Conservation (phyloP, 2,888 invertebrate species). For the Watsonalla cultraria region DNA sequence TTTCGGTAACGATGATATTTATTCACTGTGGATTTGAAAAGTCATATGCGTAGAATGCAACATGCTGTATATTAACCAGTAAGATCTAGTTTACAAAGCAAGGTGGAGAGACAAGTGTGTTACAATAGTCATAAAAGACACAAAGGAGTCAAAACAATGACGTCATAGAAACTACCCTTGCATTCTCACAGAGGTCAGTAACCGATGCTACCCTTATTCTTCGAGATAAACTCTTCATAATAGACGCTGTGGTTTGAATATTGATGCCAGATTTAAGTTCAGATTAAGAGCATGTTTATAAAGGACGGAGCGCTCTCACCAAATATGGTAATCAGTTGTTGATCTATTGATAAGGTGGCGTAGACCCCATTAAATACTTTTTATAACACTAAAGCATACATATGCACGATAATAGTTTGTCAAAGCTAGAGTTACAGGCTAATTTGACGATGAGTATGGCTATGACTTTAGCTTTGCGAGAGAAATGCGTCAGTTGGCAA, state of each 20-base stretch:
- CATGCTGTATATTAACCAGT: constrained; percentile 32
- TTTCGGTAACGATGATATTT: too few species aligned
- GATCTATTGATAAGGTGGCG: too few species aligned
- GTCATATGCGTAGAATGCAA: constrained; percentile 4
- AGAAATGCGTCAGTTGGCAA: too few species aligned
- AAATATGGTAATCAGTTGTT: too few species aligned
- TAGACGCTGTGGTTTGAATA: constrained; percentile 33
- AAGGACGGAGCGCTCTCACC: background rate
- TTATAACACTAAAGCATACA: too few species aligned
- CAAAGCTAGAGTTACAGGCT: too few species aligned
- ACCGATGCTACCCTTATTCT: constrained; percentile 34
- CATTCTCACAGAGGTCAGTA: constrained; percentile 44
- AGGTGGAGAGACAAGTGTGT: constrained; percentile 63
- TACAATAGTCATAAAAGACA: constrained; percentile 54
- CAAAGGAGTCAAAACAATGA: constrained; percentile 50
- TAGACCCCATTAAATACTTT: too few species aligned
- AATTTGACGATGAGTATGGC: too few species aligned
- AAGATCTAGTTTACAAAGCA: constrained; percentile 43
- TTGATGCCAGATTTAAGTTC: constrained; percentile 19
- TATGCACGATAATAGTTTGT: too few species aligned
- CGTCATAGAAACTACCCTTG: constrained; percentile 40
- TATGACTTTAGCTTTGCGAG: too few species aligned
- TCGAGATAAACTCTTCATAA: constrained; percentile 22
- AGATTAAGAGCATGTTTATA: background rate
- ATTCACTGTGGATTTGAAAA: too few species aligned